Base-by-base conservation (phyloP, 2,113 vertebrate species). In the Hyla sarda region DNA sequence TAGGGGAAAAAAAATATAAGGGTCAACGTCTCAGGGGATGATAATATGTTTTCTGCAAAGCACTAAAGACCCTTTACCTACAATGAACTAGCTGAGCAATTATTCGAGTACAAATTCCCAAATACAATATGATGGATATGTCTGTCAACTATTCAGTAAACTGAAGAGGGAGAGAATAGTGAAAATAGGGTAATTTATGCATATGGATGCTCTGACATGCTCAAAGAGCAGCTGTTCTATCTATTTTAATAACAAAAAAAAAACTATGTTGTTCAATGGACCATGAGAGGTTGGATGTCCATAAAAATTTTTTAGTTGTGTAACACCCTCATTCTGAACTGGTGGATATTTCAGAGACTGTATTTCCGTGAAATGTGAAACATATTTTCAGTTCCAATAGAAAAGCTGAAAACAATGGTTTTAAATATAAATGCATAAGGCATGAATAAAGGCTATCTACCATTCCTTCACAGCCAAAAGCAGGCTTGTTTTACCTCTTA, bases 131-230 rank as follows among this genome's bases (percentile, higher is more conserved):
- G 50, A 52, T 54, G 25, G 37, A 74, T 48, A 74, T 74, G n/a
- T 48, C 72, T 74, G 74, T 17, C 47, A 52, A 11, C 52, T 19
- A 52, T 54, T 74, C 67, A 37, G 19, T 71, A 37, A 71, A 71
- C 67, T 71, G 67, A 34, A 34, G 14, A 71, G 32, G 67, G 67
- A 32, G 41, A 37, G 5, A 34, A 71, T 32, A 32, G 25, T 32
- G 28, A 19, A 77, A 47, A 77, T 34, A 13, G 47, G 74, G 28
- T 77, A 76, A 76, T 76, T 50, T 77, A 52, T 77, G 50, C 47
- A 54, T 32, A 77, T 32, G 48, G 17, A 32, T 32, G 48, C 16
- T 32, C 28, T 30, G 74, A 77, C 50, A 30, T 12, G 74, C 73
- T 32, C 48, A 54, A 25, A 54, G 17, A 77, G 17, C 48, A 77